Base-by-base conservation (phyloP, 2,797 vertebrate genomes). In the Margarornis squamiger region DNA sequence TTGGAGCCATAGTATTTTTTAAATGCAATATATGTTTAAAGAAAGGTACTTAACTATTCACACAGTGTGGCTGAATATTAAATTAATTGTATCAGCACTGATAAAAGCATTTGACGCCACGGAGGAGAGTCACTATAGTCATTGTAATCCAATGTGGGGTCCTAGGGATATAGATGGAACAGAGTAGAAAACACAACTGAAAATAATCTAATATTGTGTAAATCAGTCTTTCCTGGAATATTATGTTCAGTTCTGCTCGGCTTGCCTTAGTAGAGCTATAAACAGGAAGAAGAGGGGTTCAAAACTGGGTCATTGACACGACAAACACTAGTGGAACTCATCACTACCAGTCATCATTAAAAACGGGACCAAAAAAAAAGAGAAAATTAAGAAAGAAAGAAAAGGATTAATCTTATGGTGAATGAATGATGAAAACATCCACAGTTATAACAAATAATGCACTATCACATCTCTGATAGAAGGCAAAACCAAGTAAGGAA, bases 271-370 rank as follows among this genome's bases (percentile, higher is more conserved):
- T 27, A 78, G 79, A 91, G 43, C 51, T 76, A 66, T 88, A 94
- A 97, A 95, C 93, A 93, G 90, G 92, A 95, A 90, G 49, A 59
- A 85, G 58, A 71, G 86, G 51, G 6, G 90, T 95, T 95, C 82
- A 96, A 72, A 86, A 78, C 46, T 59, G 76, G 66, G 86, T 94
- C 93, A 92, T 17, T 86, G 71, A 85, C 36, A 59, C 62, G 55
- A 78, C 24, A 81, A 84, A 27, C 27, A 26, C 27, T 34, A 58
- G 24, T 66, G 62, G 51, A 92, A 72, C 54, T 83, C 79, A 92
- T 78, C 66, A 78, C 24, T 36, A 68, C 14, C n/a, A 84, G 43
- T 39, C 48, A 52, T 71, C 66, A 75, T 77, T 77, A 77, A 85
- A 83, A 68, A 52, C 34, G 58, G 78, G n/a, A 43, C 6, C 1